Percentiles rank a stretch among this genome's conserved stretches.
Conservation (phyloP, 2,888 invertebrate species). For the Griposia aprilina region DNA sequence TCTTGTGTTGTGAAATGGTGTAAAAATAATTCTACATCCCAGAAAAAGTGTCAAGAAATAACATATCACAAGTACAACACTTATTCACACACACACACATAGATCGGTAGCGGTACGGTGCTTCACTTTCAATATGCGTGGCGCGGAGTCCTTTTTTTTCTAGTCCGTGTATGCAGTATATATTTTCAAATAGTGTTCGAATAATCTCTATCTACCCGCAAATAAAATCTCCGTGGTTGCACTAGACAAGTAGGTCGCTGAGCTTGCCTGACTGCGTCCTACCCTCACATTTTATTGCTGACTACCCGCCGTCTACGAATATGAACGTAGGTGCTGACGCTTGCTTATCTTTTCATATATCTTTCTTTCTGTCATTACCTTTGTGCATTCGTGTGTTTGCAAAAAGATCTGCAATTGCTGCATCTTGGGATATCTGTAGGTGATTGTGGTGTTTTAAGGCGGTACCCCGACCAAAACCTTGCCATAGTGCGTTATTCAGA, state of each 20-base stretch:
- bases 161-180: too few species aligned
- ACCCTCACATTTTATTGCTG: conserved; percentile 34
- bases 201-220: not conserved
- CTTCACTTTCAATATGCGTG: too few species aligned
- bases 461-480: too few species aligned
- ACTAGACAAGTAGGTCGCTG: conserved; percentile 38
- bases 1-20: too few species aligned
- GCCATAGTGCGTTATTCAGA: too few species aligned
- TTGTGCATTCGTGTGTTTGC: conserved; percentile 28
- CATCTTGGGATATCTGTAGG: not conserved
- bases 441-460: not conserved
- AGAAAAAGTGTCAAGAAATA: too few species aligned
- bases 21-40: too few species aligned
- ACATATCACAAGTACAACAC: too few species aligned
- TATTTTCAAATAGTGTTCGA: too few species aligned
- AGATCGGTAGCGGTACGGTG: too few species aligned
- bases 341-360: conserved; percentile 37
- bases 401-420: conserved; percentile 12
- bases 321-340: conserved; percentile 24
- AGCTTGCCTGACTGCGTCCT: conserved; percentile 29
- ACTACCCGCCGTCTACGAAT: conserved; percentile 34
- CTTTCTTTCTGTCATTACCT: conserved; percentile 27
- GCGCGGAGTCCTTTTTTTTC: too few species aligned
- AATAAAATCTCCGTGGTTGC: conserved; percentile 17
- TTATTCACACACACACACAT: too few species aligned